Percentiles rank a stretch among this genome's conserved stretches.
Evolutionary conservation across 2,113 vertebrate genomes (phyloP).

Genomic region (Neogobius melanostomus): DNA sequence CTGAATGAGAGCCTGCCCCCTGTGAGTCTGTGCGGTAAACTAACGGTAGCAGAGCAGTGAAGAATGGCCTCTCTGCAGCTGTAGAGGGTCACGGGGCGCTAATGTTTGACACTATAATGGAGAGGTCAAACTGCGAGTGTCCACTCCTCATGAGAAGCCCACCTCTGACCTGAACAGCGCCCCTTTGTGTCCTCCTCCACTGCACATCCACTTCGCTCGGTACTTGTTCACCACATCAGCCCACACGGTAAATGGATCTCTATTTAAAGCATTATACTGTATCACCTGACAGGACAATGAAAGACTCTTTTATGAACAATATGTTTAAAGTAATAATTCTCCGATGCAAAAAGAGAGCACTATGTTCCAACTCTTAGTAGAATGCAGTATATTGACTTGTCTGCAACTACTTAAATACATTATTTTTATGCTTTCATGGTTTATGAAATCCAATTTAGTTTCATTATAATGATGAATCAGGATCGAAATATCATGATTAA

Average conservation of each 20-base stretch:
- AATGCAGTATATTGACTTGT: too few relatives aligned
- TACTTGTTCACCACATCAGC: background rate
- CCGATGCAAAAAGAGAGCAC: too few relatives aligned
- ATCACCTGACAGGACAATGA: background rate
- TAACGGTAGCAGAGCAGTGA: background rate
- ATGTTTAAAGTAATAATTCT: too few relatives aligned
- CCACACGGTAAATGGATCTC: constrained; percentile 2
- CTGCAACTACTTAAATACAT: too few relatives aligned
- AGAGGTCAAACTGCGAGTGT: constrained; percentile 4
- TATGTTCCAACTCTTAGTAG: too few relatives aligned
- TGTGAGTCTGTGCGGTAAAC: background rate
- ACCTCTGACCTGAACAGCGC: background rate
- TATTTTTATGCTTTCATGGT: too few relatives aligned
- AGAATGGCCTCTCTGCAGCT: background rate
- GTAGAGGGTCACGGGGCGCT: background rate
- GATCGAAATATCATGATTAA: too few relatives aligned
- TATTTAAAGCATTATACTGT: too few relatives aligned
- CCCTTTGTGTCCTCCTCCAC: background rate
- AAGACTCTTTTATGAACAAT: background rate
- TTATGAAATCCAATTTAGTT: too few relatives aligned
- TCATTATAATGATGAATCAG: too few relatives aligned
- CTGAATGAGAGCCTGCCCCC: background rate
- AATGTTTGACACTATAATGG: constrained; percentile 2
- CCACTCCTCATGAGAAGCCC: background rate
- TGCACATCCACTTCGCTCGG: background rate